Base-by-base conservation (phyloP, 2,888 invertebrate species). In the Agonopterix subpropinquella region DNA sequence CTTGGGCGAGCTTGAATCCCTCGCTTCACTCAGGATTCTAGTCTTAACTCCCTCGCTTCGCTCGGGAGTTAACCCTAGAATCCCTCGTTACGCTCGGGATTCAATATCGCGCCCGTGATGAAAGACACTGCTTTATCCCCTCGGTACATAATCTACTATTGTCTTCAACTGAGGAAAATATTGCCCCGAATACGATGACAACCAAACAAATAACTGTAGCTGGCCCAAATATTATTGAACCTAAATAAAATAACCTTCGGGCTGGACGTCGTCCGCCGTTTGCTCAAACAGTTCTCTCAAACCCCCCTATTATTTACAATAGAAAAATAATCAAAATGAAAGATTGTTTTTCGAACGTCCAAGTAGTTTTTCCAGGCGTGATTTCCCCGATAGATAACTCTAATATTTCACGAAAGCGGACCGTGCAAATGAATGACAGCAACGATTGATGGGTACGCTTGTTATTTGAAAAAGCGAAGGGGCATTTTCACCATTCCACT, bases 381-480 rank as follows among this genome's bases (percentile, higher is more conserved):
- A 83, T 79, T 79, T 79, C 70, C 62, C 65, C 79, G 72, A 82
- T 74, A 77, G 80, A 81, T 81, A 81, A 77, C 77, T 72, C 72
- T 77, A 84, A 87, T 87, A 87, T 87, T 83, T 86, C 78, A 80
- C 70, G 59, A 65, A 64, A 67, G 66, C 70, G 77, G 71, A 67
- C 80, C 71, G 75, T 73, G 80, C 71, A 83, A 86, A 85, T 85
- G 84, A 86, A 77, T 81, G 82, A 81, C 83, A 70, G 70, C 55
- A 44, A 78, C 62, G 84, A 88, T 88, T 82, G 87, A 88, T 88
- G 81, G 65, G 62, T 58, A 63, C 72, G 73, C 73, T 82, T 84
- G 87, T 86, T 86, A 86, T 88, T 86, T 88, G 86, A 86, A 87
- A 85, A 87, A 86, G 85, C 83, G 77, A 68, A 79, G 73, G 78